Evolutionary conservation across 2,888 invertebrate genomes (phyloP), one percentile per base, ranked within the genome.

Genomic region (Drosophila kanekoi): DNA sequence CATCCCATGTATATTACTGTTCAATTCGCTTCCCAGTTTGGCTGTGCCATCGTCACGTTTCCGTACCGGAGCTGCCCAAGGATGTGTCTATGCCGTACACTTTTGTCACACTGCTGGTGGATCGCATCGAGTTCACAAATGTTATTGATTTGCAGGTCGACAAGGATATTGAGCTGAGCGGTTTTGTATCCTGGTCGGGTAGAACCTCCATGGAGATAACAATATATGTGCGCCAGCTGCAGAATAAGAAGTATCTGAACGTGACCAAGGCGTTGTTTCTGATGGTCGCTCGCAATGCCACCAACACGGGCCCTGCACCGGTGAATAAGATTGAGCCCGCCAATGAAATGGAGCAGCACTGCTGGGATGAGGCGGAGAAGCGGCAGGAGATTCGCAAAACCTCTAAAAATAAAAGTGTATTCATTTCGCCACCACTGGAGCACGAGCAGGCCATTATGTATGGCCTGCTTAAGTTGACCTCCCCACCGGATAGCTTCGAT

Each of bases 1-100:
- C 1, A 11, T 11, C 3, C n/a, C 18, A 0, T 28, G 11, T 20
- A 4, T 3, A 3, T n/a, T 9, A 32, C 5, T 10, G 14, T 28
- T 96, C 93, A 96, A 96, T 91, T 93, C 95, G 54, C 11, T 95
- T 96, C 93, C 95, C 96, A 94, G 96, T 95, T 18, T 95, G 94
- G 93, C 93, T 96, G n/a, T 94, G 94, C 40, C 94, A 95, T 90
- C 94, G 94, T 61, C 95, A 96, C 90, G 93, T 95, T 51, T 92
- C 94, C 54, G 92, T 93, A 57, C 95, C 95, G 53, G 93, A 94
- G 11, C 91, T 94, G 11, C 93, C 94, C 20, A 90, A 93, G 44
- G 92, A 91, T 20, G 93, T 93, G 8, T 89, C 93, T 8, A 91
- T 94, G 43, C 95, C 95, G 0, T 95, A 95, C 77, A 94, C 94